These are phyloP conservation scores for Sminthurinus signatus DNA, from an alignment of 1,140 invertebrate species.

Conservation along the genomic window DNA sequence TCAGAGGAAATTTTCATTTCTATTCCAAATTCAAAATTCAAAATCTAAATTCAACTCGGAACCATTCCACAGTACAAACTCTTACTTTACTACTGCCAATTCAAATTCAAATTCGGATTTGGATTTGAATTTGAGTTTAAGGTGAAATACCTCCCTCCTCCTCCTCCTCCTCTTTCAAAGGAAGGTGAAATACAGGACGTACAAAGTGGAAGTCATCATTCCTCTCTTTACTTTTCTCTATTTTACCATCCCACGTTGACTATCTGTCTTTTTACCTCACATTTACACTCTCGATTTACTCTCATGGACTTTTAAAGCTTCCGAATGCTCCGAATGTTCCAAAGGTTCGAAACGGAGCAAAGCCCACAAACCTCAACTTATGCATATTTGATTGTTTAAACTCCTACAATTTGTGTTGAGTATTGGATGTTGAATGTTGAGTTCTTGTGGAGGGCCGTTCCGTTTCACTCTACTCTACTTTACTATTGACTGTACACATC, in stretches of 20 bases:
- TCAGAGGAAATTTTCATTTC: slow-evolving; percentile 5
- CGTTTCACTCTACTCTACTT: too few relatives aligned
- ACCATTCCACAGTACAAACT: too few relatives aligned
- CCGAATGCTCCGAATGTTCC: neutral
- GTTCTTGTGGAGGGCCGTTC: too few relatives aligned
- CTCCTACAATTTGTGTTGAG: neutral
- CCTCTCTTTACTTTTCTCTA: neutral
- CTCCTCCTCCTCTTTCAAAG: too few relatives aligned
- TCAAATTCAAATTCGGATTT: too few relatives aligned
- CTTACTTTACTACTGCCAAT: too few relatives aligned
- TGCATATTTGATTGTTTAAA: slow-evolving; percentile 4
- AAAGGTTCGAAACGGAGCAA: too few relatives aligned
- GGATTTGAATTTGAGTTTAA: too few relatives aligned
- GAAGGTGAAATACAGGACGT: neutral
- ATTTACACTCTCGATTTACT: neutral
- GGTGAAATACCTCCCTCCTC: too few relatives aligned
- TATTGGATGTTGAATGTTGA: neutral
- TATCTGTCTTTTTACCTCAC: neutral
- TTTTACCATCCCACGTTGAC: neutral
- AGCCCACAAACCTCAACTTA: neutral
- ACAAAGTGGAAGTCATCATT: neutral
- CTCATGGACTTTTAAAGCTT: neutral
- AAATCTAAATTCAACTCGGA: neutral
- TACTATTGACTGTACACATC: too few relatives aligned
- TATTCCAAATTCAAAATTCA: neutral